A percentile compares a stretch with the other conserved stretches of the same genome.
These are phyloP conservation scores for Spodoptera frugiperda DNA, from an alignment of 1,140 invertebrate species.

Conservation along the genomic window DNA sequence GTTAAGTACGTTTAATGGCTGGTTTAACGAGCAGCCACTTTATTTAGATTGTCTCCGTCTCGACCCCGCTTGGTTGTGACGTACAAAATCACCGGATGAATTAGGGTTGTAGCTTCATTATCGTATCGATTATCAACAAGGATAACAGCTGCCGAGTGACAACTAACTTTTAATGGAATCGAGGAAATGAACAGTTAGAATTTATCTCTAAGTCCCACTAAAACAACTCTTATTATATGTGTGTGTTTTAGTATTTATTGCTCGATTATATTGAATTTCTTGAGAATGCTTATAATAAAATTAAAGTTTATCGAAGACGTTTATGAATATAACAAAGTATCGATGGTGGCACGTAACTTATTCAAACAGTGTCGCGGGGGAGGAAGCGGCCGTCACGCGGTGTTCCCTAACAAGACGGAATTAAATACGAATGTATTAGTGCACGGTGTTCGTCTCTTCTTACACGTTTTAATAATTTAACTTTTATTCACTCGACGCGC, in stretches of 20 bases:
- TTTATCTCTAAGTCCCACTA: too few relatives aligned
- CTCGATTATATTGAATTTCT: constrained; percentile 26
- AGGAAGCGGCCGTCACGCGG: constrained; percentile 77
- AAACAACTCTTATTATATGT: neutral
- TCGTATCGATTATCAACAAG: constrained; percentile 34
- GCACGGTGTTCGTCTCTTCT: constrained; percentile 63
- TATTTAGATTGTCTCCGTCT: constrained; percentile 71
- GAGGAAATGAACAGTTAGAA: too few relatives aligned
- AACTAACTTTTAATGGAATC: too few relatives aligned
- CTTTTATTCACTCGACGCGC: constrained; percentile 75
- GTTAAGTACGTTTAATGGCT: constrained; percentile 70
- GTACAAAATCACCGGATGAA: constrained; percentile 65
- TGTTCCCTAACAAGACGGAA: constrained; percentile 75
- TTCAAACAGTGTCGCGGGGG: constrained; percentile 71
- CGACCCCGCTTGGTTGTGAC: constrained; percentile 54
- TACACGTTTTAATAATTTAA: constrained; percentile 76
- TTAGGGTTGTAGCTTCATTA: constrained; percentile 52
- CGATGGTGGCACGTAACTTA: constrained; percentile 57
- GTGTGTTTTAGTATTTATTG: constrained; percentile 9
- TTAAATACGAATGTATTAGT: constrained; percentile 80
- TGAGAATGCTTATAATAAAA: constrained; percentile 11
- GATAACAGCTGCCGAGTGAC: neutral
- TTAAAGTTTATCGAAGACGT: constrained; percentile 39
- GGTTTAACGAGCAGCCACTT: constrained; percentile 71
- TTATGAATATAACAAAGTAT: constrained; percentile 50